Base-by-base conservation (phyloP, 1,140 invertebrate genomes). In the Phenacoccus solenopsis region DNA sequence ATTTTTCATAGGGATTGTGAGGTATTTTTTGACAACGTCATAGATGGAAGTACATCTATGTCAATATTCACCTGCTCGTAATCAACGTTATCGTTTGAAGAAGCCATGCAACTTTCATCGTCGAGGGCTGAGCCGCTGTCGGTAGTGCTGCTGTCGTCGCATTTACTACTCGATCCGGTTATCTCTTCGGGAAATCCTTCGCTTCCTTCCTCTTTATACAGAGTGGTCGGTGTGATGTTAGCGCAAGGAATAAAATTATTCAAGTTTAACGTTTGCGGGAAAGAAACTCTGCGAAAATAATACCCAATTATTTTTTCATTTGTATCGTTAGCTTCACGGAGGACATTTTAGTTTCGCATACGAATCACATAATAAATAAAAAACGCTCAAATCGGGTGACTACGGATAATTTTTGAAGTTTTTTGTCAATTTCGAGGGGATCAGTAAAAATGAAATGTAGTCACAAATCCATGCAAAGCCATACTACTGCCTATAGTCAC, bases 181-280 rank as follows among this genome's bases (percentile, higher is more conserved):
- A 75, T 80, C 79, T 75, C 81, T 21, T 81, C 78, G n/a, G 73
- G 70, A 61, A 69, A 67, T 24, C 74, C 72, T 71, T 77, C 78
- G 68, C 78, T 76, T 56, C 80, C 78, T 72, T 81, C 78, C 67
- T 76, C 73, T 73, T 76, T 77, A 28, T 20, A 68, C 35, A 35
- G 57, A 76, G 59, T 25, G 27, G 38, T 69, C 70, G 56, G 16
- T 76, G 21, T 10, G 22, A 64, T 22, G 59, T 16, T 24, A 10
- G 59, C 71, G 25, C 78, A 79, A 57, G 84, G 80, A 28, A 91
- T 81, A 76, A 93, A 91, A 22, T 82, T 83, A 79, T 94, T 94
- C 72, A 96, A 80, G 78, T 94, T 88, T 56, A 95, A 79, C 30
- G 85, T 82, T 76, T 93, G 87, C 13, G 91, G 90, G 79, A 96